Evolutionary conservation across 2,113 vertebrate species (phyloP), one percentile per base, ranked within the genome.

Genomic region (Tragelaphus buxtoni): DNA sequence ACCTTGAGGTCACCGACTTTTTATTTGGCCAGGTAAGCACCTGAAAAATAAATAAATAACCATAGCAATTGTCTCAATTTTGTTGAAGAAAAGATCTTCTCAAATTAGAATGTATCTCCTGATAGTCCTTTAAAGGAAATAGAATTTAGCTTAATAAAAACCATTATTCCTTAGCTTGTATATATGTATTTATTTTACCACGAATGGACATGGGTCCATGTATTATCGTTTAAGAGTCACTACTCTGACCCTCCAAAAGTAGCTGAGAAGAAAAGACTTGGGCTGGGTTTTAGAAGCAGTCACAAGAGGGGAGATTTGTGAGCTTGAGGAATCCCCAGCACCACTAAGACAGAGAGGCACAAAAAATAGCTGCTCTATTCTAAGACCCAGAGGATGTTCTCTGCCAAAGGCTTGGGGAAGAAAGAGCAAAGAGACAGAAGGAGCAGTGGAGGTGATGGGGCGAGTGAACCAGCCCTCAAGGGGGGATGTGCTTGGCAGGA

Each of bases 401-500:
- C 55, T 14, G 26, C 24, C 61, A 32, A 4, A n/a, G 49, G 18
- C 79, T 82, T 49, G 17, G 55, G 55, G 79, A 53, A 63, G 74
- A 77, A 79, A 56, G 42, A 18, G 3, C 9, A 8, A 20, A 26
- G n/a, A 84, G 90, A 60, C 26, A 28, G 55, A 82, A 77, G 5
- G 11, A 56, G 12, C 26, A 2, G 3, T 28, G 17, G n/a, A 35
- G 42, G 26, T 4, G 0, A 4, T 24, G 18, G 28, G 63, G 24
- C 5, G 12, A 13, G n/a, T 18, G 20, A 51, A 39, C 2, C 12
- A 1, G 3, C 4, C 1, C 51, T 53, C 53, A 6, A 3, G 42
- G 0, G 7, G 16, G 10, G 12, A 20, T 24, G n/a, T 0, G 0
- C 35, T 63, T 7, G 28, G 74, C 42, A 49, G 28, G 7, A 22